These are phyloP conservation scores for Frankliniella intonsa DNA, from an alignment of 2,888 invertebrate species.

Conservation along the genomic window DNA sequence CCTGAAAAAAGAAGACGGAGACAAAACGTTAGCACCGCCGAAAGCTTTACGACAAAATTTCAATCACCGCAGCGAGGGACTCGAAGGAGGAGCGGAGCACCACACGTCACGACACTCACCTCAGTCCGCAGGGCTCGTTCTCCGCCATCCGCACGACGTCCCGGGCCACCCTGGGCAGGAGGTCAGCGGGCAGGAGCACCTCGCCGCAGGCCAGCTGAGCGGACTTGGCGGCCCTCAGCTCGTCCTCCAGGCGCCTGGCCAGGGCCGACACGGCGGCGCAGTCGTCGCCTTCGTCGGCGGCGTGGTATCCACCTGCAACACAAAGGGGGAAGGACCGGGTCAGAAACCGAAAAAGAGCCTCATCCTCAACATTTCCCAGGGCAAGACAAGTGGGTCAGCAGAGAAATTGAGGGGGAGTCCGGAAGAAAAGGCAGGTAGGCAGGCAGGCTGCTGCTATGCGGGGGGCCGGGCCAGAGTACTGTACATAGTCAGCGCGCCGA, in stretches of 20 bases:
- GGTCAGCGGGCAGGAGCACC: slow-evolving; percentile 77
- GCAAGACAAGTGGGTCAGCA: no score
- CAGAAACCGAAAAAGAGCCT: background rate
- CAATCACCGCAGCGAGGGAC: no score
- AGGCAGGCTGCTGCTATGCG: background rate
- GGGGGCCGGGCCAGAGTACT: background rate
- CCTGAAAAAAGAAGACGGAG: slow-evolving; percentile 42
- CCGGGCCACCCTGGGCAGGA: slow-evolving; percentile 70
- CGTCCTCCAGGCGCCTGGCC: slow-evolving; percentile 69
- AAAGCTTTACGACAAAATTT: no score
- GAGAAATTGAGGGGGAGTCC: no score
- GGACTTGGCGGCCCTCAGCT: slow-evolving; percentile 73
- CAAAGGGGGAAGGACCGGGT: background rate
- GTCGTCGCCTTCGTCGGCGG: slow-evolving; percentile 39
- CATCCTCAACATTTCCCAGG: no score
- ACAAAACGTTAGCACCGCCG: slow-evolving; percentile 29
- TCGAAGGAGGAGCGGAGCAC: no score
- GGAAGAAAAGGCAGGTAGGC: background rate
- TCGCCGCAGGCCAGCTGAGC: slow-evolving; percentile 78
- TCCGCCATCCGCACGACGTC: slow-evolving; percentile 79
- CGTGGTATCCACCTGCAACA: slow-evolving; percentile 37
- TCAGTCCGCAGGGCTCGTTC: slow-evolving; percentile 82
- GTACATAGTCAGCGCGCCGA: background rate
- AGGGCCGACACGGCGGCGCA: slow-evolving; percentile 53
- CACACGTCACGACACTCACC: slow-evolving; percentile 45